phyloP scores from a whole-genome alignment of 2,113 vertebrate genomes.

The Addax nasomaculatus region DNA sequence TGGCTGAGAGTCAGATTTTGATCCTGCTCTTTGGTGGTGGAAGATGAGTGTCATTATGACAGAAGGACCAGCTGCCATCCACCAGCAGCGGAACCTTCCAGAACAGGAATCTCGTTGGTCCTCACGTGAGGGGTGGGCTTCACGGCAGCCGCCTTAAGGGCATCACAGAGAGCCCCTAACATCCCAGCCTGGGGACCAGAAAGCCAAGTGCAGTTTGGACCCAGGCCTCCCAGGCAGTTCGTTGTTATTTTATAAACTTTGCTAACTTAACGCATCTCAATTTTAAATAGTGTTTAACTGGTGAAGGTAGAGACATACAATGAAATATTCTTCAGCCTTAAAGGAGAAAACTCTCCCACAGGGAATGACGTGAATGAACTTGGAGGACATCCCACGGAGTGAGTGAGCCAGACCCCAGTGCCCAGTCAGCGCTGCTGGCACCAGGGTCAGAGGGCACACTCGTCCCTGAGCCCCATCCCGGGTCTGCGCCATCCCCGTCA shows the following conservation, averaged over 20 bases:
- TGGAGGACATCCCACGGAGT: neutral
- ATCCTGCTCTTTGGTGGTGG: neutral
- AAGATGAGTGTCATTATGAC: neutral
- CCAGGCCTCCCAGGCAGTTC: neutral
- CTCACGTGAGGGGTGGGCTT: rapidly evolving
- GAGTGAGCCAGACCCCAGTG: neutral
- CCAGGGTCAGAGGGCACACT: neutral
- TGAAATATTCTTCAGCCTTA: neutral
- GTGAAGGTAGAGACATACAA: neutral
- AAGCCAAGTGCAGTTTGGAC: too few species aligned
- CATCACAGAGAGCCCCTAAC: rapidly evolving
- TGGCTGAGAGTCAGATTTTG: rapidly evolving
- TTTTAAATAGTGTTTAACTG: neutral
- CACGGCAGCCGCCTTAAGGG: neutral
- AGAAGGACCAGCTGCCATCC: rapidly evolving
- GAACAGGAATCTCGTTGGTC: rapidly evolving
- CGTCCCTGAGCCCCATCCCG: neutral
- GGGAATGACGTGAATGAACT: rapidly evolving
- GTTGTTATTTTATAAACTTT: neutral
- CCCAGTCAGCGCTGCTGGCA: neutral
- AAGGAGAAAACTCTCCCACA: neutral
- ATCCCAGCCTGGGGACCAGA: rapidly evolving
- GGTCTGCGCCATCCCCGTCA: neutral
- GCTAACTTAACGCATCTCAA: neutral
- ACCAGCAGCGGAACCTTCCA: rapidly evolving